Evolutionary conservation across 2,888 invertebrate genomes (phyloP), one percentile per base, ranked within the genome.

Genomic region (Diloba caeruleocephala): DNA sequence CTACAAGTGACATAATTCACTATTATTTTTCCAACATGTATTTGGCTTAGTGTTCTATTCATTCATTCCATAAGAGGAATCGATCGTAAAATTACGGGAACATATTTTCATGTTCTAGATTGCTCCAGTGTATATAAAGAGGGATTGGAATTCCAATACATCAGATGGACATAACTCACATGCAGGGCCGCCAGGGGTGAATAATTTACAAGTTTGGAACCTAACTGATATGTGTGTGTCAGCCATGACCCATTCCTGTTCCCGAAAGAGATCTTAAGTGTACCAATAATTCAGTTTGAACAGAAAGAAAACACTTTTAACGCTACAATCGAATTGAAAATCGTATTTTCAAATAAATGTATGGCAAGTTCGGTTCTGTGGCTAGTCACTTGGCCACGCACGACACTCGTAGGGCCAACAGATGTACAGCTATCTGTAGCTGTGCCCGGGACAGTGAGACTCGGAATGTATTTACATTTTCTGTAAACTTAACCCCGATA

Each of bases 71-170:
- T 29, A 29, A n/a, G 28, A 17, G 12, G 37, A 25, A 39, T 38
- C 9, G 21, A 21, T 50, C 42, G 59, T 65, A 50, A 48, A 51
- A 25, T 13, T 42, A 17, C 31, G 28, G 28, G 33, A n/a, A 49
- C 60, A 73, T 70, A 71, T 50, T 65, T 57, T 49, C 56, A 54
- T 50, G 62, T 52, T 28, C 28, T 50, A 45, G 49, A 45, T 45
- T 26, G 53, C 36, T 48, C 29, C 32, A 45, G 12, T 51, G 14
- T 59, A 56, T 48, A 73, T 73, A 73, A 66, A 72, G 57, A 52
- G 65, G 70, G 62, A 65, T 75, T 76, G 66, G 44, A 65, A 75
- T 75, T 66, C 66, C 76, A 43, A 65, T 36, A 51, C 51, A 52
- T 65, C 45, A 52, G 62, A 50, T 59, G 73, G 53, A 60, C 62